Base-by-base conservation (phyloP, 2,113 vertebrate species). In the Sprattus sprattus region DNA sequence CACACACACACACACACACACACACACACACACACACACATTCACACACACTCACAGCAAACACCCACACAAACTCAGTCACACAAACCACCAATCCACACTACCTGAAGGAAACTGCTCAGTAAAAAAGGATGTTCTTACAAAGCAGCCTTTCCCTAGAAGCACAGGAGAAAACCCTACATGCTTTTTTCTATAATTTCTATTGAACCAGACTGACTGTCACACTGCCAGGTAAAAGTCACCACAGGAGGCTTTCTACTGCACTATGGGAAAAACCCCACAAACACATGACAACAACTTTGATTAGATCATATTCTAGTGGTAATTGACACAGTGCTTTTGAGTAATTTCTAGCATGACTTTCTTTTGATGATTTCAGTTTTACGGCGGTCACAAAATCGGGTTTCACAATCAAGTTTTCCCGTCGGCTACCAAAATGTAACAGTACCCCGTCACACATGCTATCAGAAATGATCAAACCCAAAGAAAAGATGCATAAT, bases 1-100 rank as follows among this genome's bases (percentile, higher is more conserved):
- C 85, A 88, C 88, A 89, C 54, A 75, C 85, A 71, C 13, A 87
- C 89, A 87, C 88, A 83, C 8, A 47, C 85, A 92, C 91, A 67
- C 25, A 67, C 57, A 64, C 57, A n/a, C 57, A 64, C 57, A 22
- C 57, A 90, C 87, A 86, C 86, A 88, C 88, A 89, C 64, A 75
- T 85, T 47, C 10, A 86, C 89, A 39, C 39, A 39, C 39, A 39
- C 39, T 39, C 39, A 64, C 57, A 64, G 3, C 57, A 64, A 64
- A 87, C 89, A 87, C 88, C 82, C 8, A 47, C 85, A 92, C 91
- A 67, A 8, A 67, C 39, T 39, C 39, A 39, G 39, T 39, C 39
- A 87, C 87, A 82, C 6, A 18, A 57, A 85, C 91, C 92, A n/a
- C 18, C 60, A 64, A 5, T 57, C 52, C 60, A n/a, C 22, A 64